Base-by-base conservation (phyloP, 2,113 vertebrate species). In the Tinamus guttatus region DNA sequence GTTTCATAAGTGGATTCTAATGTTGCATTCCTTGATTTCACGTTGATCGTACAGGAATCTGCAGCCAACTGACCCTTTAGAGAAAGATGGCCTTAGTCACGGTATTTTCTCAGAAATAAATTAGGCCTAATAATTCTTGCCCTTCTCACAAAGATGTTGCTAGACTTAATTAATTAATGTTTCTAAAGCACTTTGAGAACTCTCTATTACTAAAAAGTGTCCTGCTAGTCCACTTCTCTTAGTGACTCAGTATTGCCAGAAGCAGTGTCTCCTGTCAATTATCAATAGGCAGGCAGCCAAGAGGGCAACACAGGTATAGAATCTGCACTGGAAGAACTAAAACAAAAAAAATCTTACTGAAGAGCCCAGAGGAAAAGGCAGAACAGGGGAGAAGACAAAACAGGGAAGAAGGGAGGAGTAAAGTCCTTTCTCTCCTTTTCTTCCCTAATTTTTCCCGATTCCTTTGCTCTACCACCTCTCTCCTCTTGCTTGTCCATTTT, bases 141-240 rank as follows among this genome's bases (percentile, higher is more conserved):
- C 32, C 83, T 83, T 69, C 83, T 77, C 67, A 71, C 17, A 91
- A 86, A 74, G 19, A 4, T 64, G 30, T 88, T 36, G 4, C 51
- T 88, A 81, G 63, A 82, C 34, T 92, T 91, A 94, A 94, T 94
- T 94, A 89, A 82, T 65, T 78, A 67, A 78, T 36, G 32, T 87
- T 93, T 73, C 60, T 70, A 67, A 90, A 96, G 68, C 67, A 73
- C 43, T 89, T 84, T 65, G 54, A 87, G 68, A 52, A 83, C 32
- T 36, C 51, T 69, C 7, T 69, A 41, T 75, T 91, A 89, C 62
- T 51, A 76, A 78, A 78, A 84, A 67, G 24, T 49, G 58, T 65
- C 76, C 54, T 87, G 49, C 36, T 87, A 71, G 52, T 84, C 70
- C 59, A 77, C 73, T 93, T 85, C 68, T 87, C 60, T 8, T 49